Evolutionary conservation across 2,888 invertebrate species (phyloP).

Genomic region (Boloria selene): DNA sequence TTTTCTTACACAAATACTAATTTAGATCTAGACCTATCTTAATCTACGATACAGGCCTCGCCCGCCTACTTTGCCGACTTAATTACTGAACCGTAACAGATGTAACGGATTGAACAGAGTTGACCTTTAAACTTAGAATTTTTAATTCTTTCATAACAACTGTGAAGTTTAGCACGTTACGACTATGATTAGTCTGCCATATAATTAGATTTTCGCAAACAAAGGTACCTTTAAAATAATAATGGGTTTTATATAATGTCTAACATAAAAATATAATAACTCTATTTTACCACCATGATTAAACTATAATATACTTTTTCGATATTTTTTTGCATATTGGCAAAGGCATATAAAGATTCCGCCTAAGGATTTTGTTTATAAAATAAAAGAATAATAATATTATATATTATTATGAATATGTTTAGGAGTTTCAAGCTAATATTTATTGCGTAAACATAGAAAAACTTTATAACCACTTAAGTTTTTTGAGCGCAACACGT

Average conservation of each 20-base stretch:
- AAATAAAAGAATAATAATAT: background rate
- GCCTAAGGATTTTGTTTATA: background rate
- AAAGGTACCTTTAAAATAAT: constrained; percentile 5
- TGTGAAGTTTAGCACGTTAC: constrained; percentile 28
- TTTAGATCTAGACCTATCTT: constrained; percentile 34
- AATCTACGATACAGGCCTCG: constrained; percentile 20
- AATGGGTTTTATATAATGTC: background rate
- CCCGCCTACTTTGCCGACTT: constrained; percentile 17
- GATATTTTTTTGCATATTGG: background rate
- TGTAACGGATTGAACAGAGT: constrained; percentile 15
- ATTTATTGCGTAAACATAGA: constrained; percentile 33
- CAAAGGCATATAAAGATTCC: background rate
- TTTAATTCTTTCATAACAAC: constrained; percentile 12
- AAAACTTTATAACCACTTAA: constrained; percentile 45
- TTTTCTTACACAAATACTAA: constrained; percentile 26
- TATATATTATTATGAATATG: background rate
- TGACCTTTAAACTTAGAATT: constrained; percentile 25
- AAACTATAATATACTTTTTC: constrained; percentile 1
- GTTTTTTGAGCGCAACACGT: constrained; percentile 39
- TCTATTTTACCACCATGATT: background rate
- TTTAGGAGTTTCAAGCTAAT: constrained; percentile 3
- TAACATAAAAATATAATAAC: constrained; percentile 4
- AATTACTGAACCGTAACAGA: constrained; percentile 27
- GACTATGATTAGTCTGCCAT: constrained; percentile 10
- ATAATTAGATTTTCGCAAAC: constrained; percentile 9